These are phyloP conservation scores for Cotesia congregata DNA, from an alignment of 2,888 invertebrate species.

Conservation along the genomic window DNA sequence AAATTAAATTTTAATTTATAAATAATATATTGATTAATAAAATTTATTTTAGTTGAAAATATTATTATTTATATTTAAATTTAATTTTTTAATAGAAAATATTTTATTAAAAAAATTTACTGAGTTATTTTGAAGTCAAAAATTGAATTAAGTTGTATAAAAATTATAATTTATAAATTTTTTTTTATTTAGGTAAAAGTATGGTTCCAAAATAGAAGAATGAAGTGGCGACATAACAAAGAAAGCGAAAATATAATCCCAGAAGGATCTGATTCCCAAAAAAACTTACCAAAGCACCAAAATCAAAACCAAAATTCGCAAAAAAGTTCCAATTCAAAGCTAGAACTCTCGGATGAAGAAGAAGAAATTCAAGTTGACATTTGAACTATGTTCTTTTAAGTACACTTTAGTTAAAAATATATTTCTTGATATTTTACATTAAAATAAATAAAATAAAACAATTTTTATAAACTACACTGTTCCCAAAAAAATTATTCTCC, in stretches of 20 bases:
- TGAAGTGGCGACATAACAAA: constrained; percentile 90
- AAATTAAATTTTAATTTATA: too few species aligned
- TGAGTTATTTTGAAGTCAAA: too few species aligned
- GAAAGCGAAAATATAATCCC: constrained; percentile 70
- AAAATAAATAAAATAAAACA: not conserved
- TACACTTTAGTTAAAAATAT: not conserved
- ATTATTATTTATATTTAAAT: too few species aligned
- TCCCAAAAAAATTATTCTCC: constrained; percentile 18
- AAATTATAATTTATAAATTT: not conserved
- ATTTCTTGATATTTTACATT: not conserved
- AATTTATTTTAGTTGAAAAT: too few species aligned
- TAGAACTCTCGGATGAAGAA: constrained; percentile 55
- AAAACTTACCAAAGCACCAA: not conserved
- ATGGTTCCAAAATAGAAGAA: constrained; percentile 93
- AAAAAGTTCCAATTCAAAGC: constrained; percentile 22
- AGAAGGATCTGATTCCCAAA: constrained; percentile 52
- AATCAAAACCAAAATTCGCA: constrained; percentile 34
- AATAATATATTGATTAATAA: too few species aligned
- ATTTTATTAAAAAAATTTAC: too few species aligned
- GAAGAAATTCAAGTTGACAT: constrained; percentile 61
- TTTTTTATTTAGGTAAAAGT: constrained; percentile 81
- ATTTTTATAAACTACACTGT: constrained; percentile 2
- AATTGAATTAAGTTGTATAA: not conserved
- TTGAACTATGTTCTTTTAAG: constrained; percentile 41
- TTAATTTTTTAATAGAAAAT: too few species aligned